Conservation (phyloP, 2,888 invertebrate species). For the Glaucopsyche alexis region DNA sequence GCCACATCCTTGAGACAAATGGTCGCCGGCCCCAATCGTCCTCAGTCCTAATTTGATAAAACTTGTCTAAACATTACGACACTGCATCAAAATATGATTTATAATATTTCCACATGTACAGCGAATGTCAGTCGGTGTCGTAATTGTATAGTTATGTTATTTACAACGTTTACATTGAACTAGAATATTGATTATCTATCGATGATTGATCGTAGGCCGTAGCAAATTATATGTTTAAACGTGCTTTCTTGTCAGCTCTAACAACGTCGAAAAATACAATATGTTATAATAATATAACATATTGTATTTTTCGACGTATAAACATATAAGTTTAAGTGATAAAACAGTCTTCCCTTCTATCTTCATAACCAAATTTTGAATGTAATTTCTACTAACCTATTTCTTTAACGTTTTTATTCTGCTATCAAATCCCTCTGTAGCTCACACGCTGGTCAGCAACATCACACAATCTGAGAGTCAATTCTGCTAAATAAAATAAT, state of each 20-base stretch:
- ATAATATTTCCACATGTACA: slow-evolving; percentile 6
- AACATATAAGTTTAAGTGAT: no score
- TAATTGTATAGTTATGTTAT: neutral
- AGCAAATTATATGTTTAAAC: neutral
- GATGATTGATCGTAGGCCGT: neutral
- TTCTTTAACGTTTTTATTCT: no score
- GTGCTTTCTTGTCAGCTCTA: neutral
- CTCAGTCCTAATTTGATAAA: slow-evolving; percentile 22
- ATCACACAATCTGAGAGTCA: no score
- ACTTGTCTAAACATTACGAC: slow-evolving; percentile 20
- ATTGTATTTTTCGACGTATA: no score
- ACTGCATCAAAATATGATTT: slow-evolving; percentile 28
- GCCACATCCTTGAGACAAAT: slow-evolving; percentile 13
- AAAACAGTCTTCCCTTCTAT: no score
- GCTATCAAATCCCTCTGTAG: no score
- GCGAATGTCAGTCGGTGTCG: slow-evolving; percentile 14
- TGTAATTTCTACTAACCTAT: no score
- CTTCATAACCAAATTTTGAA: no score
- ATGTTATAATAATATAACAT: no score
- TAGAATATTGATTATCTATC: neutral
- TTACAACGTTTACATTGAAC: slow-evolving; percentile 1
- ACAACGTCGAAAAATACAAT: neutral
- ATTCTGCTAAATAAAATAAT: no score
- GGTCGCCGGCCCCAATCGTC: neutral
- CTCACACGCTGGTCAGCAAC: no score